Percentiles rank a stretch among this genome's conserved stretches.
These are phyloP conservation scores for Tenthredo mesomela DNA, from an alignment of 2,888 invertebrate genomes.

Conservation along the genomic window DNA sequence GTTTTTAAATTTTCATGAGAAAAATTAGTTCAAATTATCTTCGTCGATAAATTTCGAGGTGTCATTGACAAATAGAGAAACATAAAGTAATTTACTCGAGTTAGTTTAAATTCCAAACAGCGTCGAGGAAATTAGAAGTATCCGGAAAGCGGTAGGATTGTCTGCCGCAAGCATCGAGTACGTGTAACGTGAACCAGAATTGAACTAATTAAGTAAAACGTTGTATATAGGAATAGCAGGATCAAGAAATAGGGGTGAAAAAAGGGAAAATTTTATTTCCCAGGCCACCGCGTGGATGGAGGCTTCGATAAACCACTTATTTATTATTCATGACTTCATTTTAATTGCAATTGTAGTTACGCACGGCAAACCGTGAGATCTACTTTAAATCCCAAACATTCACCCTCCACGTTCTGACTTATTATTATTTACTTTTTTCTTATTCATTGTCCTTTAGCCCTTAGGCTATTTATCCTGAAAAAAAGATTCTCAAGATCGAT, in stretches of 20 bases:
- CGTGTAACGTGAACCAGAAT: constrained; percentile 28
- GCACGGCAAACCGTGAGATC: not conserved
- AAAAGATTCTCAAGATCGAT: not conserved
- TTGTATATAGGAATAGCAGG: not conserved
- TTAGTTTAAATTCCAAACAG: constrained; percentile 31
- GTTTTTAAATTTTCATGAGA: not conserved
- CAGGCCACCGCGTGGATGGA: not conserved
- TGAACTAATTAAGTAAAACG: constrained; percentile 28
- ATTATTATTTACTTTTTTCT: not conserved
- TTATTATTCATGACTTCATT: constrained; percentile 29
- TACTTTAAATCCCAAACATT: not conserved
- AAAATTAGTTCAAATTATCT: not conserved
- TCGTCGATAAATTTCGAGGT: not conserved
- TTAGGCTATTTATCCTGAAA: not conserved
- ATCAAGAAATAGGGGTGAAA: not conserved
- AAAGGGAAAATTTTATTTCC: not conserved
- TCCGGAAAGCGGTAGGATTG: constrained; percentile 35
- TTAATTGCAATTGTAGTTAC: constrained; percentile 3
- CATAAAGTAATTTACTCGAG: not conserved
- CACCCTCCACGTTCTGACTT: not conserved
- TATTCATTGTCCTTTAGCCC: not conserved
- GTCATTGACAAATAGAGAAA: not conserved
- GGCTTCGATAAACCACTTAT: constrained; percentile 13
- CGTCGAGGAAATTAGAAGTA: constrained; percentile 21
- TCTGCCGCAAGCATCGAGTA: constrained; percentile 6